A percentile compares a stretch with the other conserved stretches of the same genome.
Conservation (phyloP, 1,140 invertebrate genomes). For the Camponotus vicinus region DNA sequence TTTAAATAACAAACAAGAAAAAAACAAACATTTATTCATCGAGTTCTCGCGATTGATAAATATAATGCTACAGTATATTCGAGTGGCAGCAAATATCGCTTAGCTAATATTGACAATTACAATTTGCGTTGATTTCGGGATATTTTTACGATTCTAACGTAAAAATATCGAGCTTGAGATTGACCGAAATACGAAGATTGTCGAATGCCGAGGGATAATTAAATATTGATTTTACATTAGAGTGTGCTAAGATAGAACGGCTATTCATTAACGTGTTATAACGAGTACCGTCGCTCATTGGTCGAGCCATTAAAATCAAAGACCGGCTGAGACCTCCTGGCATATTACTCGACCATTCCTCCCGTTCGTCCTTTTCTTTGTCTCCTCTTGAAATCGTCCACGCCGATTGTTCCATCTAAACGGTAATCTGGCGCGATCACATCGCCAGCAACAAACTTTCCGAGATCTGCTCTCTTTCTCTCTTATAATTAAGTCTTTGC, state of each 20-base stretch:
- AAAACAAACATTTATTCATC: constrained; percentile 29
- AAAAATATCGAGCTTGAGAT: constrained; percentile 2
- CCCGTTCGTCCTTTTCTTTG: constrained; percentile 35
- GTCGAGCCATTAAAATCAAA: constrained; percentile 75
- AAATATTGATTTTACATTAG: constrained; percentile 80
- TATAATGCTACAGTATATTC: background rate
- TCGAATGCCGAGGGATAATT: constrained; percentile 71
- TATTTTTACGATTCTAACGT: background rate
- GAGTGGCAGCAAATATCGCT: background rate
- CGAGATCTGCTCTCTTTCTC: no score
- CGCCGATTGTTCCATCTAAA: constrained; percentile 58
- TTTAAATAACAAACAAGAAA: background rate
- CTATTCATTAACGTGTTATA: constrained; percentile 75
- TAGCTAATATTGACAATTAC: constrained; percentile 7
- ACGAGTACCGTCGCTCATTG: constrained; percentile 65
- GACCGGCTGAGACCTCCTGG: constrained; percentile 58
- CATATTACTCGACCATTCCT: constrained; percentile 61
- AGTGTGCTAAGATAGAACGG: constrained; percentile 66
- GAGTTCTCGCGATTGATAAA: background rate
- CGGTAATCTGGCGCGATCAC: constrained; percentile 43
- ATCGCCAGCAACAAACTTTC: constrained; percentile 50
- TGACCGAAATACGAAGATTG: constrained; percentile 13
- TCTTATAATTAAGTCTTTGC: background rate
- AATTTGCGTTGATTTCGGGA: constrained; percentile 1
- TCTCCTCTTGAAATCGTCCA: constrained; percentile 45